phyloP scores from a whole-genome alignment of 2,113 vertebrate species.

The Porphyrio hochstetteri region DNA sequence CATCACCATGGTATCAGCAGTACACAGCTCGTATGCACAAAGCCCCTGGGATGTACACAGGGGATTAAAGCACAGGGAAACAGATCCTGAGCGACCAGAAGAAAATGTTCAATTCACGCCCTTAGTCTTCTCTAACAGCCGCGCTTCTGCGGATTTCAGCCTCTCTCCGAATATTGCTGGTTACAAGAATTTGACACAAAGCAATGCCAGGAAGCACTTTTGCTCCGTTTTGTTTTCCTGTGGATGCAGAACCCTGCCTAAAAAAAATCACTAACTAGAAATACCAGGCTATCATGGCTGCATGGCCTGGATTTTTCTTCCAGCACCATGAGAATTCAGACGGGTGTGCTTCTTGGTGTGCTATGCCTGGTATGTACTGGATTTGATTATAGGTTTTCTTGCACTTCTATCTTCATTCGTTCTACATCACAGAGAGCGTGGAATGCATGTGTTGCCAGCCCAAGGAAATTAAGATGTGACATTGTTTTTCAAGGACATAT shows the following conservation, averaged over 20 bases:
- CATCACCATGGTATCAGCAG: not conserved
- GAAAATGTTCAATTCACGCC: constrained; percentile 2
- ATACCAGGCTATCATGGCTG: not conserved
- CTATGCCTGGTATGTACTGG: constrained; percentile 20
- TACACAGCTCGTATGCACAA: not conserved
- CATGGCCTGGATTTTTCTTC: not conserved
- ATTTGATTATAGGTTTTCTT: constrained; percentile 52
- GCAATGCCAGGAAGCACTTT: not conserved
- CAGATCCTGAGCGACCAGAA: not conserved
- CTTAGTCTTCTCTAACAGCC: not conserved
- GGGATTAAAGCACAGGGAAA: not conserved
- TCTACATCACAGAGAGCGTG: constrained; percentile 21
- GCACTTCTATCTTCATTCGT: constrained; percentile 62
- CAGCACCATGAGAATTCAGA: constrained; percentile 8
- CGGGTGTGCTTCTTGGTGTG: constrained; percentile 3
- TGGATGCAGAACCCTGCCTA: not conserved
- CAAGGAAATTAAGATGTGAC: constrained; percentile 52
- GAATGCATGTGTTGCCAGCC: constrained; percentile 51
- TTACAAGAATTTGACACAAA: not conserved
- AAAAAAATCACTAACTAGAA: constrained; percentile 46
- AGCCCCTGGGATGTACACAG: not conserved
- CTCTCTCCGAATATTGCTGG: not conserved
- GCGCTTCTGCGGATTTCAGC: not conserved
- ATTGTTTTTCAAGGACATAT: constrained; percentile 52
- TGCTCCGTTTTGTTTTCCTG: not conserved